A percentile compares a stretch with the other conserved stretches of the same genome.
Evolutionary conservation across 2,797 vertebrate species (phyloP).

Genomic region (Cephalopachus bancanus): DNA sequence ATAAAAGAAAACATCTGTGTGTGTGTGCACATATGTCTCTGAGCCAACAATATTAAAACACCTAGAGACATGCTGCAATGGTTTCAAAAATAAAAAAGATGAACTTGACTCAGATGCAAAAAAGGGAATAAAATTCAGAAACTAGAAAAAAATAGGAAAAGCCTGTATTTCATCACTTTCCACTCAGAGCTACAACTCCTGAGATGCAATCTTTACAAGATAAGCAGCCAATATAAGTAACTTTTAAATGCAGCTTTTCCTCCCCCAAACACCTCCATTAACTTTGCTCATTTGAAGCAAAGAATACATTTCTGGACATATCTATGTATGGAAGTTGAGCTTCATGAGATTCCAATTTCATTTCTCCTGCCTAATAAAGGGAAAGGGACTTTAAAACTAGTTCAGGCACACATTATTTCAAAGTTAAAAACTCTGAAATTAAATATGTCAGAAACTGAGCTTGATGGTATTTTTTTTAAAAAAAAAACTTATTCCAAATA

Average conservation of each 20-base stretch:
- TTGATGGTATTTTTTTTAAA: neutral
- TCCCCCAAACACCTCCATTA: neutral
- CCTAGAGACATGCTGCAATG: neutral
- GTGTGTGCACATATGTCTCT: neutral
- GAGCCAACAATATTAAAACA: neutral
- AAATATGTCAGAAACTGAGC: neutral
- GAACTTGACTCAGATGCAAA: slow-evolving; percentile 21
- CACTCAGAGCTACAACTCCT: neutral
- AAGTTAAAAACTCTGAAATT: neutral
- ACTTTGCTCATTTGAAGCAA: slow-evolving; percentile 4
- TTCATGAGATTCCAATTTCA: neutral
- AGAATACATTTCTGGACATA: neutral
- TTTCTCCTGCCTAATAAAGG: slow-evolving; percentile 21
- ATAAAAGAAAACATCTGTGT: slow-evolving; percentile 47
- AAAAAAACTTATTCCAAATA: neutral
- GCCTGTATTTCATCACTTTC: neutral
- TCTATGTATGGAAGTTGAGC: neutral
- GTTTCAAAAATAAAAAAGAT: neutral
- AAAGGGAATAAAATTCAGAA: neutral
- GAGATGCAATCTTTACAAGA: neutral
- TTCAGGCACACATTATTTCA: neutral
- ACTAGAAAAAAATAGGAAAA: neutral
- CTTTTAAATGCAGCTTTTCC: neutral
- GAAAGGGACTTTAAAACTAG: slow-evolving; percentile 5
- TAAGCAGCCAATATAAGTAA: neutral